Conservation (phyloP, 2,888 invertebrate species). For the Amiota minor region DNA sequence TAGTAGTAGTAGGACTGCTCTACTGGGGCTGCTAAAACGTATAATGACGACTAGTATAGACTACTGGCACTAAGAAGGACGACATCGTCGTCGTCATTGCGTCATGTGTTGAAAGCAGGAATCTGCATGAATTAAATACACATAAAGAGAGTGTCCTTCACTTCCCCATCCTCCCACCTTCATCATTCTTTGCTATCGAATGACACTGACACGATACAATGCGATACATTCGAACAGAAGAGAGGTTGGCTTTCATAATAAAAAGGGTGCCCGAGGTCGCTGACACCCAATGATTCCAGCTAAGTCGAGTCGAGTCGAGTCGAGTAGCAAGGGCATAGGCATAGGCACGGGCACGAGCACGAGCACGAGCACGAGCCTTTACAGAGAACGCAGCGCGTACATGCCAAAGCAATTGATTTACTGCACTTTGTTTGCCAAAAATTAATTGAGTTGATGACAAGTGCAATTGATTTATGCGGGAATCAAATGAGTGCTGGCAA, state of each 20-base stretch:
- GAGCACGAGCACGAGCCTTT: background rate
- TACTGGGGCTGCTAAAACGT: no score
- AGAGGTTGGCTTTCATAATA: no score
- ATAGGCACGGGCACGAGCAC: background rate
- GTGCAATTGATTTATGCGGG: slow-evolving; percentile 74
- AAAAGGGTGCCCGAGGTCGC: no score
- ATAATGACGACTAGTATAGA: no score
- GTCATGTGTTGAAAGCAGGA: slow-evolving; percentile 5
- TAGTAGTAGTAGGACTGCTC: no score
- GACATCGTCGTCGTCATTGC: background rate
- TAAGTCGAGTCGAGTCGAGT: background rate
- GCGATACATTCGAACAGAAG: background rate
- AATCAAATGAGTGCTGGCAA: slow-evolving; percentile 64
- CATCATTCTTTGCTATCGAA: no score
- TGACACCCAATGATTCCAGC: no score
- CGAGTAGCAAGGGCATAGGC: no score
- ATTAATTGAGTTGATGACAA: slow-evolving; percentile 74
- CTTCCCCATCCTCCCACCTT: no score
- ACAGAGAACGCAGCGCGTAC: slow-evolving; percentile 27
- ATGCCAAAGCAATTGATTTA: slow-evolving; percentile 73
- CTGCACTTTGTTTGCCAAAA: slow-evolving; percentile 71
- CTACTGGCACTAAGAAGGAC: background rate
- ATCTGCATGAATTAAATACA: slow-evolving; percentile 49
- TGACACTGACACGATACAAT: no score
- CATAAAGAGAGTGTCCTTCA: no score